A percentile compares a stretch with the other conserved stretches of the same genome.
phyloP scores from a whole-genome alignment of 2,113 vertebrate genomes.

The Phainopepla nitens region DNA sequence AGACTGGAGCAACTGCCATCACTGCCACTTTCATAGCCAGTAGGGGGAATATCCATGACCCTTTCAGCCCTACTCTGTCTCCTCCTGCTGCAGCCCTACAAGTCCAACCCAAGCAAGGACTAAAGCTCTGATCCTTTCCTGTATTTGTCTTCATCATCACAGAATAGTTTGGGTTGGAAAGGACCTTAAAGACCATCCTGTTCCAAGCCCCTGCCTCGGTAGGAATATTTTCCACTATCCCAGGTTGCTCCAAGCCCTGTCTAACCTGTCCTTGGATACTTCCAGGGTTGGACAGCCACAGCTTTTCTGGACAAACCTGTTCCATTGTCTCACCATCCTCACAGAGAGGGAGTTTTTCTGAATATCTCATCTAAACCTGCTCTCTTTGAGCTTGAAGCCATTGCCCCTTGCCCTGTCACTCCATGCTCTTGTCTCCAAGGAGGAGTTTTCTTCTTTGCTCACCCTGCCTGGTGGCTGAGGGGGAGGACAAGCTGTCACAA shows the following conservation, averaged over 20 bases:
- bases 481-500: neutral
- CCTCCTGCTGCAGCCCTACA: neutral
- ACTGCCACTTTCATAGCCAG: neutral
- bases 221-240: neutral
- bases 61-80: neutral
- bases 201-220: neutral
- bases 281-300: neutral
- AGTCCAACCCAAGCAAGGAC: neutral
- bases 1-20: accelerated
- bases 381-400: neutral
- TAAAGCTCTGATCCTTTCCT: neutral
- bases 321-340: neutral
- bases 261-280: neutral
- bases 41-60: neutral
- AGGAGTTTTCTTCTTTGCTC: neutral
- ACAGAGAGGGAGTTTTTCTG: accelerated
- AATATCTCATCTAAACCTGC: neutral
- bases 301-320: neutral
- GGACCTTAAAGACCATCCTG: neutral
- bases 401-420: no score
- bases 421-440: neutral
- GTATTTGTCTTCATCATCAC: neutral
- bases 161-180: neutral
- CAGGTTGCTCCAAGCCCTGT: neutral
- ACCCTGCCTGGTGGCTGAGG: neutral